phyloP scores from a whole-genome alignment of 2,113 vertebrate species.

The Mustela lutreola region DNA sequence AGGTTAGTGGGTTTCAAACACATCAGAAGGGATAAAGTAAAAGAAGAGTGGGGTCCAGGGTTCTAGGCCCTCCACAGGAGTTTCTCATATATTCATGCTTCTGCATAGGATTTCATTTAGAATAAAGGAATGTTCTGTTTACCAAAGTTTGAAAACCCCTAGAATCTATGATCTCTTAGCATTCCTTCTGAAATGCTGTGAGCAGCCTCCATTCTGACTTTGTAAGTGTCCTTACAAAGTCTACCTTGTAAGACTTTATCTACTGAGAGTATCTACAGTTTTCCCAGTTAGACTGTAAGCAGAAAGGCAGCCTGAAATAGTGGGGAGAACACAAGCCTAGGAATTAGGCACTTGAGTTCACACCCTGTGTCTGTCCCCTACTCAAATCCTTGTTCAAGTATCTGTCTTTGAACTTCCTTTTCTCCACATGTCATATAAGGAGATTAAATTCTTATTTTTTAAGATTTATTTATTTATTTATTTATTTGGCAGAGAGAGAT shows the following conservation, averaged over 20 bases:
- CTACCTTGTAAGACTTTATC: too few species aligned
- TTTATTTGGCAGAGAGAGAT: too few species aligned
- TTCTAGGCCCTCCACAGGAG: too few species aligned
- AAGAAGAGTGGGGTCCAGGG: not conserved
- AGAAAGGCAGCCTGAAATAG: not conserved
- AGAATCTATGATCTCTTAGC: not conserved
- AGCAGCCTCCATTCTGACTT: not conserved
- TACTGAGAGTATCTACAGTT: not conserved
- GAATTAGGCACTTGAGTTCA: not conserved
- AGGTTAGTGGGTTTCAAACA: not conserved
- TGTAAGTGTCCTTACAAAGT: not conserved
- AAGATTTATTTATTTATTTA: too few species aligned
- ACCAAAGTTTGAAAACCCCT: not conserved
- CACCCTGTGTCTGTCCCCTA: not conserved
- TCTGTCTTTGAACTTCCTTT: not conserved
- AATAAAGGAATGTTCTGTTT: not conserved
- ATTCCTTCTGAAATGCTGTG: not conserved
- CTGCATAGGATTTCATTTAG: not conserved
- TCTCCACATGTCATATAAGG: not conserved
- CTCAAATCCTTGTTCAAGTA: not conserved
- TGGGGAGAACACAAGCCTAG: not conserved
- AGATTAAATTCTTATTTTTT: not conserved
- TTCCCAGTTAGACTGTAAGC: not conserved
- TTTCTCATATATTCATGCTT: not conserved
- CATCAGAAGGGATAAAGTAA: not conserved